Evolutionary conservation across 2,888 invertebrate genomes (phyloP), one percentile per base, ranked within the genome.

Genomic region (Muschampia plurimacula): DNA sequence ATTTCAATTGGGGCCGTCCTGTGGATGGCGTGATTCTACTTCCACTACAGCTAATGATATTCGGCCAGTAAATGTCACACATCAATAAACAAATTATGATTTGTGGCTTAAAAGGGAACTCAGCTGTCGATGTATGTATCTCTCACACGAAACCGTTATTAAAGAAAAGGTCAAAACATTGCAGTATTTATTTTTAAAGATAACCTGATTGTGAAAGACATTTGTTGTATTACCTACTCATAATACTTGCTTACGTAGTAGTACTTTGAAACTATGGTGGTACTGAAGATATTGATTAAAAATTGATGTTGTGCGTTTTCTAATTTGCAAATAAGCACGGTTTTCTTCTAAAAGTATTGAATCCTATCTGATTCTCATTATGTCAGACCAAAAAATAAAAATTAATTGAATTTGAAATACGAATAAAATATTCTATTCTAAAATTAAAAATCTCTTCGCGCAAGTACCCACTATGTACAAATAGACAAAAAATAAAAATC

Each of bases 11-110:
- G 15, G 15, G 52, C 12, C 46, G 15, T 66, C 66, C 36, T 46
- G 15, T n/a, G 36, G 67, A 63, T 73, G 68, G 68, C 73, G 73
- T 73, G 73, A 71, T 67, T 60, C 57, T 28, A 49, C 57, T 44
- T 67, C 69, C 59, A 36, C 32, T 13, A 12, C 32, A 59, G 32
- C 67, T 72, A 64, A 69, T 66, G 70, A 66, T 71, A 52, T 67
- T 64, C 59, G 72, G 65, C 59, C 15, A 28, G 76, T 59, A 74
- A 83, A 81, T 82, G 82, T 81, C 83, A 82, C 67, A 75, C 75
- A 79, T 82, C 80, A 81, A 82, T 82, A 81, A 77, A 77, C 73
- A 75, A 80, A 76, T 72, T 72, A 77, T 77, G 74, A 75, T 77
- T 44, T 52, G 60, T 60, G 44, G 62, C 59, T 28, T 57, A 55